Base-by-base conservation (phyloP, 2,797 vertebrate species). In the Sebastes hubbsi region DNA sequence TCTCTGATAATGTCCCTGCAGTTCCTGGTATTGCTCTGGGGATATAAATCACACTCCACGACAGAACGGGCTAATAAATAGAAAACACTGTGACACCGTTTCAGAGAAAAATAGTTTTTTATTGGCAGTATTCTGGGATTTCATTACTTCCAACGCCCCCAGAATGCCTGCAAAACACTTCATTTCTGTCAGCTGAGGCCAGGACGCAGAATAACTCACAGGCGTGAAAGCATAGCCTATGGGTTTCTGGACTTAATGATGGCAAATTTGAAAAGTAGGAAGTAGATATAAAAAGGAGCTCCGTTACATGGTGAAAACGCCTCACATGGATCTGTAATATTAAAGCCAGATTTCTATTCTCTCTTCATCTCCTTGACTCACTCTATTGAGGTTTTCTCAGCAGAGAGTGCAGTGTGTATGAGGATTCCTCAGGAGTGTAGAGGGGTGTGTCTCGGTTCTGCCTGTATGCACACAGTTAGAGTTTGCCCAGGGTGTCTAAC, bases 11-110 rank as follows among this genome's bases (percentile, higher is more conserved):
- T 72, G 63, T 82, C 82, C 30, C 78, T 18, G 68, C 73, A 52
- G 55, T 78, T 85, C 74, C 52, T 74, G 49, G 71, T 78, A 78
- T 65, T 54, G 73, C 78, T 69, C 72, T 7, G 4, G 46, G 63
- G 73, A 71, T 58, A 85, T 89, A 74, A 86, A 89, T 91, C 87
- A 74, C 42, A 69, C 75, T 49, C n/a, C 0, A n/a, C 11, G 75
- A 83, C 87, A 86, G 78, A 83, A 59, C 42, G 32, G 83, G 55
- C 74, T 76, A 89, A 90, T 88, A 88, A 91, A 91, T 87, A 87
- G 77, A 82, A 83, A 89, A 85, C 24, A 77, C 49, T 78, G 69
- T 71, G 81, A 77, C 74, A 78, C 68, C 64, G 65, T 78, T 83
- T 84, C 61, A 56, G 73, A 82, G 49, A 89, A 81, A 90, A 82